Percentiles rank a stretch among this genome's conserved stretches.
These are phyloP conservation scores for Drosophila malerkotliana DNA, from an alignment of 1,140 invertebrate species.

Conservation along the genomic window DNA sequence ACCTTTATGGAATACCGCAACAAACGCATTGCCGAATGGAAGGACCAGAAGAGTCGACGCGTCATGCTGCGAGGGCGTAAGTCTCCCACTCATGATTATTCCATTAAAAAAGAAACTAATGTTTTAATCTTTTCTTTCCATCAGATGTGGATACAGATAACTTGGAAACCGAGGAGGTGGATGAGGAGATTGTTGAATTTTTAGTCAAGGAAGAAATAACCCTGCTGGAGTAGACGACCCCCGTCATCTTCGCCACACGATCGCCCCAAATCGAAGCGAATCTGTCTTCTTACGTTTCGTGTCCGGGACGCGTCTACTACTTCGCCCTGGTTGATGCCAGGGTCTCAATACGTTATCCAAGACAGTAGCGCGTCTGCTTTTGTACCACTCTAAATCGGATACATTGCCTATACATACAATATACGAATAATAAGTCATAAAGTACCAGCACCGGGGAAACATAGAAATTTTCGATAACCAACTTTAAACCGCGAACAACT, in stretches of 20 bases:
- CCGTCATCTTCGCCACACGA: constrained; percentile 34
- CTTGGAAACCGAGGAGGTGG: constrained; percentile 93
- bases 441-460: constrained; percentile 38
- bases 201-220: constrained; percentile 98
- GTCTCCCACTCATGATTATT: constrained; percentile 71
- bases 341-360: constrained; percentile 24
- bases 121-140: constrained; percentile 67
- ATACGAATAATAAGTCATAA: constrained; percentile 44
- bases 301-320: constrained; percentile 40
- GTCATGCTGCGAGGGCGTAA: constrained; percentile 94
- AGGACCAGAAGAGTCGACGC: constrained; percentile 90
- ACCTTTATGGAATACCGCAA: constrained; percentile 93
- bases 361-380: constrained; percentile 47
- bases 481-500: constrained; percentile 48
- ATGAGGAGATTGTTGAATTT: constrained; percentile 98
- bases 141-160: constrained; percentile 96
- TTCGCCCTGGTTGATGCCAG: constrained; percentile 44
- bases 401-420: constrained; percentile 51
- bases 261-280: constrained; percentile 25
- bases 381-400: constrained; percentile 32
- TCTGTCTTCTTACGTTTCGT: constrained; percentile 55
- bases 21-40: constrained; percentile 90
- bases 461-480: constrained; percentile 6
- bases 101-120: neutral
- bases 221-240: constrained; percentile 86